Evolutionary conservation across 1,140 invertebrate species (phyloP).

Genomic region (Aphis craccivora): DNA sequence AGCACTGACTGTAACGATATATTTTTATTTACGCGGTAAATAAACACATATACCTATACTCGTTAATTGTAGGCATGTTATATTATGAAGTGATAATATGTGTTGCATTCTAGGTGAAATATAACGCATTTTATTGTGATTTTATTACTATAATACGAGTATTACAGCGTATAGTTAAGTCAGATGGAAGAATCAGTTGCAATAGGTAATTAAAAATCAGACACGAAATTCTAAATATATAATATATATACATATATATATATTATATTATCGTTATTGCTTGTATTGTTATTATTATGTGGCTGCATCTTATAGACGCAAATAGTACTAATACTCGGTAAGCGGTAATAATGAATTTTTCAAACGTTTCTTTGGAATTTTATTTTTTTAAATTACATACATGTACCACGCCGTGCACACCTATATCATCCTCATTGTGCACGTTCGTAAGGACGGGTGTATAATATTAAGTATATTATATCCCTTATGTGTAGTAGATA

Average conservation of each 20-base stretch:
- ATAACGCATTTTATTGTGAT: neutral
- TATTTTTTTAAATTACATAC: conserved; percentile 17
- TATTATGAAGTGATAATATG: too few relatives aligned
- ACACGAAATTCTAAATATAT: too few relatives aligned
- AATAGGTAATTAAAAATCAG: neutral
- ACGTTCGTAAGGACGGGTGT: neutral
- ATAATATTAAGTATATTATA: neutral
- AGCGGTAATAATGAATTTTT: neutral
- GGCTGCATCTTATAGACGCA: neutral
- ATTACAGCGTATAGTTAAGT: neutral
- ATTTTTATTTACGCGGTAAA: too few relatives aligned
- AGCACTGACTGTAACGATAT: too few relatives aligned
- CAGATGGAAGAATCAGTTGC: neutral
- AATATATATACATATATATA: too few relatives aligned
- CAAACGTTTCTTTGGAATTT: conserved; percentile 21
- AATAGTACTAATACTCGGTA: neutral
- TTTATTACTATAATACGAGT: neutral
- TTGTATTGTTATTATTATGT: neutral
- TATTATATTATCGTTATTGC: neutral
- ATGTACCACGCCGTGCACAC: neutral
- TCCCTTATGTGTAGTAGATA: neutral
- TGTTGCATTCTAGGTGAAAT: neutral
- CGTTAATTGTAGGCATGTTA: too few relatives aligned
- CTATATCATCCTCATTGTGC: too few relatives aligned
- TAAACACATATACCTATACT: too few relatives aligned